phyloP scores from a whole-genome alignment of 1,140 invertebrate genomes.

The Ganaspis sp. region DNA sequence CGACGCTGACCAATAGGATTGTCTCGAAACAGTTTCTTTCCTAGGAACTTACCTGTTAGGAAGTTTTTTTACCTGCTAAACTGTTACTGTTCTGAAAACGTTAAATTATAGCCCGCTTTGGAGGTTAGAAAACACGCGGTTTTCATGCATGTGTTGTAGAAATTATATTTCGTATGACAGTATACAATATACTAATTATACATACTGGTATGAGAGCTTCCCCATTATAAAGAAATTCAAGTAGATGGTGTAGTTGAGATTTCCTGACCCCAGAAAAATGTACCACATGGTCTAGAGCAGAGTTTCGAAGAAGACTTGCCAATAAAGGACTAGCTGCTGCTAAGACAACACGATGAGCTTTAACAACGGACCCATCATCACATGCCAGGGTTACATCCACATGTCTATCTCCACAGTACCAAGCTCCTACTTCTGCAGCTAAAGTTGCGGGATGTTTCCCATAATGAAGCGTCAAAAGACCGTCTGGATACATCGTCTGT shows the following conservation, averaged over 20 bases:
- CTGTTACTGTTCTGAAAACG: too few species aligned
- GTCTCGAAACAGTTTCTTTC: too few species aligned
- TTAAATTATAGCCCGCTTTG: too few species aligned
- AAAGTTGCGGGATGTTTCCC: slow-evolving; percentile 92
- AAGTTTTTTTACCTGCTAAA: too few species aligned
- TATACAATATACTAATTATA: slow-evolving; percentile 71
- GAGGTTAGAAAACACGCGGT: too few species aligned
- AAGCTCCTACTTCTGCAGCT: slow-evolving; percentile 89
- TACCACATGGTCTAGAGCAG: slow-evolving; percentile 82
- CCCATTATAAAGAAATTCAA: slow-evolving; percentile 90
- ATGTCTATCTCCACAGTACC: slow-evolving; percentile 88
- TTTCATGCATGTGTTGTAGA: too few species aligned
- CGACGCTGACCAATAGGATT: too few species aligned
- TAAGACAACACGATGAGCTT: slow-evolving; percentile 87
- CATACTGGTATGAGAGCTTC: slow-evolving; percentile 88
- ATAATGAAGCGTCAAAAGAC: slow-evolving; percentile 90
- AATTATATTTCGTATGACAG: background rate
- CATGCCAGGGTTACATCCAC: slow-evolving; percentile 89
- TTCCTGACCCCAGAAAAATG: slow-evolving; percentile 88
- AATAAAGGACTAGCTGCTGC: slow-evolving; percentile 89
- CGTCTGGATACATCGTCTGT: slow-evolving; percentile 77
- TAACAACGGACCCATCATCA: slow-evolving; percentile 84
- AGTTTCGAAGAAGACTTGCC: slow-evolving; percentile 84
- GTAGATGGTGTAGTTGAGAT: slow-evolving; percentile 84
- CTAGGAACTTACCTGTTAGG: too few species aligned